phyloP scores from a whole-genome alignment of 2,113 vertebrate genomes.

The Ictidomys tridecemlineatus region DNA sequence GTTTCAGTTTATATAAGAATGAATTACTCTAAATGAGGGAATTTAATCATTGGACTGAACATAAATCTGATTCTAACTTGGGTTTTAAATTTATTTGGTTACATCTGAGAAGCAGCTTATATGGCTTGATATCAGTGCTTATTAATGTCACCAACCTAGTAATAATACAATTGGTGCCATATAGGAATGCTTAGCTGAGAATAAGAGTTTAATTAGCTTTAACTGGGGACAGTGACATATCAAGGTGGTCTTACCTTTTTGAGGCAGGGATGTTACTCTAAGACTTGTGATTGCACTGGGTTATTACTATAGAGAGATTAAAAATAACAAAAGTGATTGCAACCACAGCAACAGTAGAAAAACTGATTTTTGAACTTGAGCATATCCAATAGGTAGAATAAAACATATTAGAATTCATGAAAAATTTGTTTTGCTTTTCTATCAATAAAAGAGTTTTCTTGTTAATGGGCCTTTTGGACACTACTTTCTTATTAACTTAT shows the following conservation, averaged over 20 bases:
- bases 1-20: constrained; percentile 50
- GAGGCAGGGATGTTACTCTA: constrained; percentile 23
- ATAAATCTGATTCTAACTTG: constrained; percentile 51
- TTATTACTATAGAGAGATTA: constrained; percentile 53
- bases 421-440: constrained; percentile 83
- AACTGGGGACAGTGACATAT: constrained; percentile 29
- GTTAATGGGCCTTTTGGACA: constrained; percentile 80
- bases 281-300: constrained; percentile 33
- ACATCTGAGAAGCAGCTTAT: constrained; percentile 58
- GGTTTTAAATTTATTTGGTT: constrained; percentile 63
- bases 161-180: constrained; percentile 33
- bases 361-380: constrained; percentile 67
- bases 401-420: constrained; percentile 77
- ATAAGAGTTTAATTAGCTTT: constrained; percentile 65
- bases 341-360: constrained; percentile 39
- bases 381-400: constrained; percentile 75
- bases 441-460: constrained; percentile 85
- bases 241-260: constrained; percentile 21
- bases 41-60: constrained; percentile 45
- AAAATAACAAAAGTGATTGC: neutral
- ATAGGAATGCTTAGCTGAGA: constrained; percentile 53
- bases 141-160: constrained; percentile 62
- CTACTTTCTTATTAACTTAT: constrained; percentile 70
- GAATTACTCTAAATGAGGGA: neutral
- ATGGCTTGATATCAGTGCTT: constrained; percentile 29